phyloP scores from a whole-genome alignment of 2,113 vertebrate genomes.

The Epinephelus moara region DNA sequence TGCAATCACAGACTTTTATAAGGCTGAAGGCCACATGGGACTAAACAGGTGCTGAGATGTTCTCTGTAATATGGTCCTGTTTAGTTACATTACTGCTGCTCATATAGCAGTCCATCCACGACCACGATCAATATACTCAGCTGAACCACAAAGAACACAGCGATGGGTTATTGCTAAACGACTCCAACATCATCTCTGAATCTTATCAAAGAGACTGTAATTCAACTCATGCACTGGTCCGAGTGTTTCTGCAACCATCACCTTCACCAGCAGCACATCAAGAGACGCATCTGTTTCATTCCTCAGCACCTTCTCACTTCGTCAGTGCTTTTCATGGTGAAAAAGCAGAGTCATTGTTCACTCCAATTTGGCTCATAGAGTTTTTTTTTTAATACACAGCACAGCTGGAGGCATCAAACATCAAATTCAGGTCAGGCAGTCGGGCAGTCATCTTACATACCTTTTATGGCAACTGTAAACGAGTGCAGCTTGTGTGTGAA shows the following conservation, averaged over 20 bases:
- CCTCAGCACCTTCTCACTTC: conserved; percentile 4
- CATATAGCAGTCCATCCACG: background rate
- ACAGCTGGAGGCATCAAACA: conserved; percentile 54
- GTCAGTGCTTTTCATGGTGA: conserved; percentile 7
- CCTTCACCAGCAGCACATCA: background rate
- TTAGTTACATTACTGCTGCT: background rate
- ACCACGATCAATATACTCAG: background rate
- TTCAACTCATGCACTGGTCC: background rate
- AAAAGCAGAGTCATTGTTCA: conserved; percentile 29
- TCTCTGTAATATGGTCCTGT: background rate
- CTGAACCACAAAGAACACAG: background rate
- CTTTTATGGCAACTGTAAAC: conserved; percentile 21
- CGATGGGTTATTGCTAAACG: background rate
- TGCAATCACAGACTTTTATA: background rate
- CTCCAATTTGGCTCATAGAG: conserved; percentile 29
- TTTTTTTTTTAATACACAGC: conserved; percentile 9
- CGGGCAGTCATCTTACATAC: background rate
- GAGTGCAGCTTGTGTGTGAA: background rate
- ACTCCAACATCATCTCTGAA: background rate
- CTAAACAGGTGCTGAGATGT: no score
- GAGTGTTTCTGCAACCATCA: background rate
- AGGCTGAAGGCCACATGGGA: no score
- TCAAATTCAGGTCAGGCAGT: conserved; percentile 56
- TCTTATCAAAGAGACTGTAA: conserved; percentile 12
- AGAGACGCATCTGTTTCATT: conserved; percentile 49